Conservation (phyloP, 2,113 vertebrate species). For the Protomyctophum bolini region DNA sequence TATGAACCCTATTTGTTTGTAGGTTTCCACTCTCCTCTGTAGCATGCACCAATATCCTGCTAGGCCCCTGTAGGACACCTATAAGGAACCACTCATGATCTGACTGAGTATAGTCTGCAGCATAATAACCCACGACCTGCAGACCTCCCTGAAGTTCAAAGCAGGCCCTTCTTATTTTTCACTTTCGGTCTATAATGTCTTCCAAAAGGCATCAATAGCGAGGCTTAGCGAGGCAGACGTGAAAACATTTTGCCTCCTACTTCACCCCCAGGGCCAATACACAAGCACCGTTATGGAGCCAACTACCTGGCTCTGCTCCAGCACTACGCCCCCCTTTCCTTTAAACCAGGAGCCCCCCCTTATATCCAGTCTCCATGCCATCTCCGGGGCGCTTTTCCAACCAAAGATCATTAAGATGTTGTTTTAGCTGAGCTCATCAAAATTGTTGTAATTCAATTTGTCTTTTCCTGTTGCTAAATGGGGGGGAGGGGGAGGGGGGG, state of each 20-base stretch:
- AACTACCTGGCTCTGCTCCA: constrained; percentile 39
- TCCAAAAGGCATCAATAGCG: constrained; percentile 32
- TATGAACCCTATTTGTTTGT: too few relatives aligned
- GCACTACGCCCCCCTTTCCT: constrained; percentile 8
- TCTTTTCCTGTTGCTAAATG: constrained; percentile 50
- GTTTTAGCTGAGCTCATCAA: constrained; percentile 58
- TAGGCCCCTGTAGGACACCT: constrained; percentile 5
- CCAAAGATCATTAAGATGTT: constrained; percentile 35
- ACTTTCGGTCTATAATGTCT: constrained; percentile 34
- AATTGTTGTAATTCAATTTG: constrained; percentile 48
- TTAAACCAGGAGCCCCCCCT: constrained; percentile 25
- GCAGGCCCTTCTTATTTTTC: constrained; percentile 31
- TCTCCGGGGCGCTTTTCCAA: constrained; percentile 28
- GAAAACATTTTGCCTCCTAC: constrained; percentile 42
- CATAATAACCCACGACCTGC: constrained; percentile 51
- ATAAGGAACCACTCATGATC: constrained; percentile 17
- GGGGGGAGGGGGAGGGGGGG: constrained; percentile 26
- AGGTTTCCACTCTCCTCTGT: background rate
- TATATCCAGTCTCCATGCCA: background rate
- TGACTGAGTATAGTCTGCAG: constrained; percentile 39
- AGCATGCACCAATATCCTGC: constrained; percentile 10
- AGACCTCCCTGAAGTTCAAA: constrained; percentile 67
- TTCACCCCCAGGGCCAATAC: constrained; percentile 21
- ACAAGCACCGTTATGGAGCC: constrained; percentile 35
- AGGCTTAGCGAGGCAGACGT: constrained; percentile 19